These are phyloP conservation scores for Nephotettix cincticeps DNA, from an alignment of 1,140 invertebrate species.

Conservation along the genomic window DNA sequence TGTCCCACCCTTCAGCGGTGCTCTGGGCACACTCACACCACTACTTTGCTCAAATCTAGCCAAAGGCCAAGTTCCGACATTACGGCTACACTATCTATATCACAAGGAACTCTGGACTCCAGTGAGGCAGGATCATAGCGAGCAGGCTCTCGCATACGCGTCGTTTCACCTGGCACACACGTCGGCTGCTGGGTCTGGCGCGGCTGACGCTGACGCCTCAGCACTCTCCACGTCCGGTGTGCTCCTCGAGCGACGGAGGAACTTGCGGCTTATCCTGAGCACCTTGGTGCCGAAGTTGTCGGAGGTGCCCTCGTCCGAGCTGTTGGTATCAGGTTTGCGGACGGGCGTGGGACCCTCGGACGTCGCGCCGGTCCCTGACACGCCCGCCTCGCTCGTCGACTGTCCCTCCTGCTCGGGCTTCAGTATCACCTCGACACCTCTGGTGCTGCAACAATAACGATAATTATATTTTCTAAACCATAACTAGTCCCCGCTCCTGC, in stretches of 20 bases:
- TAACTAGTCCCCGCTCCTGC: no score
- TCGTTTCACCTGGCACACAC: no score
- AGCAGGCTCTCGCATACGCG: no score
- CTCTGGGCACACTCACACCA: no score
- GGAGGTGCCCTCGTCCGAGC: not conserved
- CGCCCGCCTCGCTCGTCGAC: not conserved
- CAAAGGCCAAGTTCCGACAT: no score
- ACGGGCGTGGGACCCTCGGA: not conserved
- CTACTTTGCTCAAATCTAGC: no score
- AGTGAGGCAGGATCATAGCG: no score
- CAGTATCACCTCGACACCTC: not conserved
- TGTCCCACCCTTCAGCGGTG: no score
- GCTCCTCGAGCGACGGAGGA: constrained; percentile 3
- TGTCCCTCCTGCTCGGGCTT: not conserved
- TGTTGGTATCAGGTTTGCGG: not conserved
- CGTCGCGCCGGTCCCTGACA: not conserved
- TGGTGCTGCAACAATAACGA: not conserved
- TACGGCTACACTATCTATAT: no score
- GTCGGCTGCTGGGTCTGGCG: no score
- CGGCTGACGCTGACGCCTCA: not conserved
- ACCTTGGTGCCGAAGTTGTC: constrained; percentile 25
- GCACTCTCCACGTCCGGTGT: not conserved
- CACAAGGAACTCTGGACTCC: no score
- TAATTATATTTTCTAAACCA: not conserved
- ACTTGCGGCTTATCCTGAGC: constrained; percentile 20